Evolutionary conservation across 2,888 invertebrate species (phyloP).

Genomic region (Lordiphosa andalusiaca): DNA sequence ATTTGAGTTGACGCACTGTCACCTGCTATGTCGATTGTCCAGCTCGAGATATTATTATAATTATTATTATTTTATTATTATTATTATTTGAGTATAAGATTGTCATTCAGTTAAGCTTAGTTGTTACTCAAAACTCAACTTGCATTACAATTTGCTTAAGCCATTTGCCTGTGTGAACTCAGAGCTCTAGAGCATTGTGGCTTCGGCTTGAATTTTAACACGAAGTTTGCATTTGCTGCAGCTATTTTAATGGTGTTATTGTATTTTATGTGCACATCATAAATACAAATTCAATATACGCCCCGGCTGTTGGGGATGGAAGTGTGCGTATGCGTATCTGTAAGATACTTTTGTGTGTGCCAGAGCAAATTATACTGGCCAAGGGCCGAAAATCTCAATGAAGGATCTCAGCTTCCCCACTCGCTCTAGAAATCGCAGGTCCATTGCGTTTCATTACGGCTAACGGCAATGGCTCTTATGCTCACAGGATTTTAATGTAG

Average conservation of each 20-base stretch:
- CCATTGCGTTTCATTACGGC: slow-evolving; percentile 71
- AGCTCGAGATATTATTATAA: too few species aligned
- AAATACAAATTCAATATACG: slow-evolving; percentile 70
- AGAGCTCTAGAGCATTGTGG: slow-evolving; percentile 10
- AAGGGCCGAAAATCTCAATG: slow-evolving; percentile 20
- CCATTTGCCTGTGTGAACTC: too few species aligned
- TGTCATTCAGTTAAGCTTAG: too few species aligned
- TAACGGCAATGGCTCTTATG: slow-evolving; percentile 54
- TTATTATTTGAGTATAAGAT: too few species aligned
- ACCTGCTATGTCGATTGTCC: too few species aligned
- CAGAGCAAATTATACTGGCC: slow-evolving; percentile 40
- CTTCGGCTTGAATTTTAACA: not conserved
- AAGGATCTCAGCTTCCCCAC: not conserved
- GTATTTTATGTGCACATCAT: slow-evolving; percentile 69
- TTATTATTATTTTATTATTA: too few species aligned
- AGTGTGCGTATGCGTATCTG: slow-evolving; percentile 27
- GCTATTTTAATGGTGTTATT: slow-evolving; percentile 64
- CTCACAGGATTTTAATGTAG: slow-evolving; percentile 43
- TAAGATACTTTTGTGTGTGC: slow-evolving; percentile 24
- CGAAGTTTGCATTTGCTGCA: slow-evolving; percentile 30
- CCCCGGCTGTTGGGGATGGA: slow-evolving; percentile 5
- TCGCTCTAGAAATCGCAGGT: slow-evolving; percentile 46
- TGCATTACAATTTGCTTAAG: too few species aligned
- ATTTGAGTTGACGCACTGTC: too few species aligned
- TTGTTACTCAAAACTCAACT: too few species aligned